Percentiles rank a stretch among this genome's conserved stretches.
Evolutionary conservation across 2,888 invertebrate species (phyloP).

Genomic region (Anodontia alba): DNA sequence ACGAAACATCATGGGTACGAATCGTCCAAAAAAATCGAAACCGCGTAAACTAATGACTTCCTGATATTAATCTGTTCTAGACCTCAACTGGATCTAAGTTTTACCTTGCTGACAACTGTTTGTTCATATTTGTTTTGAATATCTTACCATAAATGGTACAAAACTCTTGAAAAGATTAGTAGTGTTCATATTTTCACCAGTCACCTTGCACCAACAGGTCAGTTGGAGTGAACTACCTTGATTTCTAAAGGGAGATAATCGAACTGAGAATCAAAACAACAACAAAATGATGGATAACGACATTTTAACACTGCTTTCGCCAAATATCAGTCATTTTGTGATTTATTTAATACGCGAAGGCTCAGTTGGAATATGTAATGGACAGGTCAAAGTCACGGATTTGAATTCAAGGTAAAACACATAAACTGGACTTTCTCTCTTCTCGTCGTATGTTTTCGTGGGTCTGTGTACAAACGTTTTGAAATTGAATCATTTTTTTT

Average conservation of each 20-base stretch:
- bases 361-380: conserved; percentile 70
- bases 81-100: too few species aligned
- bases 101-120: too few species aligned
- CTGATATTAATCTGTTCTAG: too few species aligned
- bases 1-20: too few species aligned
- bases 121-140: too few species aligned
- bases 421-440: background rate
- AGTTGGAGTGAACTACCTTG: background rate
- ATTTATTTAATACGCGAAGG: conserved; percentile 65
- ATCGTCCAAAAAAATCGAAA: too few species aligned
- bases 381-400: conserved; percentile 66
- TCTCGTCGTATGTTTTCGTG: conserved; percentile 39
- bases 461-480: background rate
- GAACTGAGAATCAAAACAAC: background rate
- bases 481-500: too few species aligned
- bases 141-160: background rate
- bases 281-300: conserved; percentile 42
- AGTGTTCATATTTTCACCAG: background rate
- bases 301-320: conserved; percentile 49
- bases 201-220: background rate
- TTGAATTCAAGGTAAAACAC: conserved; percentile 67
- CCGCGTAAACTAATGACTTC: too few species aligned
- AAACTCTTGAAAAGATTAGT: background rate
- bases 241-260: background rate
- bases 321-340: conserved; percentile 62